A percentile compares a stretch with the other conserved stretches of the same genome.
Evolutionary conservation across 2,797 vertebrate genomes (phyloP).

Genomic region (Amniataba percoides): DNA sequence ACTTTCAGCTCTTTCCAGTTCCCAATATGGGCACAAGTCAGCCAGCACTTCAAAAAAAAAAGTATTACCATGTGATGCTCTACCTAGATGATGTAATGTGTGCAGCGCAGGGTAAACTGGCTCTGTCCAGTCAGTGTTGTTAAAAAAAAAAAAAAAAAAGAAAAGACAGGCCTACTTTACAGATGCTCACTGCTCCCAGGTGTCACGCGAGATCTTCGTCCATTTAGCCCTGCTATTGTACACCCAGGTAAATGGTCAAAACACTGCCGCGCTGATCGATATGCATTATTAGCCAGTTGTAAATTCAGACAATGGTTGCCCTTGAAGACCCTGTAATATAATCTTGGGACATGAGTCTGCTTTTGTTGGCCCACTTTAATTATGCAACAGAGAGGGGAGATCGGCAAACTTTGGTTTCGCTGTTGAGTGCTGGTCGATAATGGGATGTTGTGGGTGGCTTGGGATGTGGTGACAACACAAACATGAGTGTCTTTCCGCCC

Average conservation of each 20-base stretch:
- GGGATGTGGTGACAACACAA: conserved; percentile 62
- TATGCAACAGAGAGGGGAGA: conserved; percentile 79
- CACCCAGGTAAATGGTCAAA: conserved; percentile 43
- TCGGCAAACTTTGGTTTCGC: conserved; percentile 61
- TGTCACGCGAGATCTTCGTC: conserved; percentile 40
- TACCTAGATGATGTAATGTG: conserved; percentile 74
- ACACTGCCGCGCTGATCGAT: conserved; percentile 56
- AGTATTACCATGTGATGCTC: conserved; percentile 55
- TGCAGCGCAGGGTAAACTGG: conserved; percentile 62
- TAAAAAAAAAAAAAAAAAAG: conserved; percentile 20
- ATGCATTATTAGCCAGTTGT: conserved; percentile 69
- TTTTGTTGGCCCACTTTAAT: conserved; percentile 80
- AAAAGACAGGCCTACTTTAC: conserved; percentile 33
- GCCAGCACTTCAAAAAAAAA: conserved; percentile 15
- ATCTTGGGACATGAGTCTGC: conserved; percentile 71
- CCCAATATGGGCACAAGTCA: conserved; percentile 30
- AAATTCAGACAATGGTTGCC: conserved; percentile 69
- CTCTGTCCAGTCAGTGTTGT: conserved; percentile 63
- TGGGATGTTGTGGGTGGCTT: conserved; percentile 64
- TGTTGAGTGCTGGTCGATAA: conserved; percentile 69
- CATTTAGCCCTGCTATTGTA: conserved; percentile 16
- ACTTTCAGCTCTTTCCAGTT: conserved; percentile 1
- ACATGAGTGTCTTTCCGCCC: conserved; percentile 41
- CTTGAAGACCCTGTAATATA: conserved; percentile 75
- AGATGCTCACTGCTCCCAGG: conserved; percentile 47